Evolutionary conservation across 2,113 vertebrate genomes (phyloP).

Genomic region (Apistogramma diplotaenia): DNA sequence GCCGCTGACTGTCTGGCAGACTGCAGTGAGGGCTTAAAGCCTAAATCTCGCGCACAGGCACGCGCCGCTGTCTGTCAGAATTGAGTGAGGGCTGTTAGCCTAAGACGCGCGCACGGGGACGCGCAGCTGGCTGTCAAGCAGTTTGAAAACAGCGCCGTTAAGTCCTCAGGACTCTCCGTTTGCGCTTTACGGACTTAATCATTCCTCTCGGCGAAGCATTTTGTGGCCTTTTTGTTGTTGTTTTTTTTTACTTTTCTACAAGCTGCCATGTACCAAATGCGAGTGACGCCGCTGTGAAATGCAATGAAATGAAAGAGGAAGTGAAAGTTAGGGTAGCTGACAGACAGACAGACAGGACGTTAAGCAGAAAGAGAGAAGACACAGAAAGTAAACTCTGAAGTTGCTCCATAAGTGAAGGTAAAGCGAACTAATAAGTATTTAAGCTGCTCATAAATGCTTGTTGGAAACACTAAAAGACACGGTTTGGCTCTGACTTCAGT

Average conservation of each 20-base stretch:
- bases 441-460: neutral
- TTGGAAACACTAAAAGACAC: neutral
- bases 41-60: accelerated
- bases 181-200: neutral
- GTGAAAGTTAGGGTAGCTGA: slow-evolving; percentile 43
- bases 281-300: neutral
- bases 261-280: neutral
- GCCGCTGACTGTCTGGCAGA: neutral
- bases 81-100: accelerated
- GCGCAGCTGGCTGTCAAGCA: neutral
- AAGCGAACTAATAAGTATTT: neutral
- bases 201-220: accelerated
- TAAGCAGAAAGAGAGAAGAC: neutral
- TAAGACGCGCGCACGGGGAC: accelerated
- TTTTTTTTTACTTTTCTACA: neutral
- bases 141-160: slow-evolving; percentile 12
- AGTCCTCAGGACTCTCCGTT: neutral
- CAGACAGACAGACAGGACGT: too few species aligned
- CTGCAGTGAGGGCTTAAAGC: neutral
- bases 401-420: slow-evolving; percentile 13
- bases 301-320: slow-evolving; percentile 63
- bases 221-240: accelerated
- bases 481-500: neutral
- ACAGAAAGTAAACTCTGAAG: neutral
- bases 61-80: too few species aligned